These are phyloP conservation scores for Xestia rhomboidea DNA, from an alignment of 2,888 invertebrate genomes.

Conservation along the genomic window DNA sequence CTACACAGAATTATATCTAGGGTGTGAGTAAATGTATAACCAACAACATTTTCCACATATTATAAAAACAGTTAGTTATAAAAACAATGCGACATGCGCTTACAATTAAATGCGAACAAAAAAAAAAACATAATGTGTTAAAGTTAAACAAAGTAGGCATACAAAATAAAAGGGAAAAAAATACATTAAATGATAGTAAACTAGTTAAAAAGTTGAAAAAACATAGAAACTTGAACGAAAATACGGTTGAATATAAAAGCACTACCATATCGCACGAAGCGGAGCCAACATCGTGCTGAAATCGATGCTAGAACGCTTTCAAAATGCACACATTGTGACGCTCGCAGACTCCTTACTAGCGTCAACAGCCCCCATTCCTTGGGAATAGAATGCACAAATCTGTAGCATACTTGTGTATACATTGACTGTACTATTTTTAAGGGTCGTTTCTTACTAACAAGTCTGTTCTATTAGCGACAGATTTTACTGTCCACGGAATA, in stretches of 20 bases:
- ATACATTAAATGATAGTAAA: too few species aligned
- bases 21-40: too few species aligned
- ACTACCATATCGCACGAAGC: not conserved
- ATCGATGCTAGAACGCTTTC: conserved; percentile 23
- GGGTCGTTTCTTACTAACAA: not conserved
- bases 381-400: conserved; percentile 37
- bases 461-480: not conserved
- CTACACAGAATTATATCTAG: too few species aligned
- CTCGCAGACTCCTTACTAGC: conserved; percentile 29
- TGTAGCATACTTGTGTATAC: conserved; percentile 13
- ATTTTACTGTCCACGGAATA: not conserved
- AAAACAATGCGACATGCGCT: too few species aligned
- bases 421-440: conserved; percentile 4
- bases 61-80: too few species aligned
- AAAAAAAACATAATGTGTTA: too few species aligned
- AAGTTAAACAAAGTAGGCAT: too few species aligned
- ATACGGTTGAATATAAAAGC: conserved; percentile 14
- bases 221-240: not conserved
- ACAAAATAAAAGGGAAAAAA: too few species aligned
- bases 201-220: too few species aligned
- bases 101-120: too few species aligned
- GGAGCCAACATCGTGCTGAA: conserved; percentile 10
- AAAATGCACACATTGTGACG: conserved; percentile 31
- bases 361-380: conserved; percentile 15
- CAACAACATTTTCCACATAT: too few species aligned